A percentile compares a stretch with the other conserved stretches of the same genome.
Conservation (phyloP, 2,113 vertebrate genomes). For the Benitochromis conjunctus region DNA sequence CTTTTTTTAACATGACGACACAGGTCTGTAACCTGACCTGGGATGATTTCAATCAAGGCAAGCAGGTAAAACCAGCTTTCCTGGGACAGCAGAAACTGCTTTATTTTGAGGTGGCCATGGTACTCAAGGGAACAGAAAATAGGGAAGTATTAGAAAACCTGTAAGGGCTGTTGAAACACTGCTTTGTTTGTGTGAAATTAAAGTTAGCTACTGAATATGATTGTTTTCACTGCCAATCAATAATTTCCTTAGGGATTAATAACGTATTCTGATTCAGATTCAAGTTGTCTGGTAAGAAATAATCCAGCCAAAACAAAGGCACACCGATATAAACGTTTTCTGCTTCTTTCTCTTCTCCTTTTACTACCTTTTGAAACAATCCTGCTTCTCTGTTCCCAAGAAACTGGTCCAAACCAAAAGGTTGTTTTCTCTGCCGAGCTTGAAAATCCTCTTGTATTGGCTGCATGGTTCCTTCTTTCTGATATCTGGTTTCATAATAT, state of each 20-base stretch:
- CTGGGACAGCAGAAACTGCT: background rate
- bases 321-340: background rate
- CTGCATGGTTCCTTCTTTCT: background rate
- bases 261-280: no score
- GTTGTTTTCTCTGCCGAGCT: background rate
- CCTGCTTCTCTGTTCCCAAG: background rate
- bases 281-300: background rate
- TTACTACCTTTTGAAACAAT: background rate
- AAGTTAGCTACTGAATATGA: background rate
- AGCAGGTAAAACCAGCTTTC: background rate
- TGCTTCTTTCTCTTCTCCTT: background rate
- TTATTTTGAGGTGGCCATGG: background rate
- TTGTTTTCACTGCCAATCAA: background rate
- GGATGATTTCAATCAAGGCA: background rate
- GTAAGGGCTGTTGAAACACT: background rate
- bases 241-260: no score
- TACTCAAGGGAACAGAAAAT: background rate
- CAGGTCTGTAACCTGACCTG: background rate
- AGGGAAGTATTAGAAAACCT: background rate
- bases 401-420: background rate
- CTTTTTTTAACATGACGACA: background rate
- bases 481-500: background rate
- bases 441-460: background rate
- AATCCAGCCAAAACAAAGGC: background rate
- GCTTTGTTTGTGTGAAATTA: background rate